These are phyloP conservation scores for Euclidia mi DNA, from an alignment of 2,888 invertebrate genomes.

Conservation along the genomic window DNA sequence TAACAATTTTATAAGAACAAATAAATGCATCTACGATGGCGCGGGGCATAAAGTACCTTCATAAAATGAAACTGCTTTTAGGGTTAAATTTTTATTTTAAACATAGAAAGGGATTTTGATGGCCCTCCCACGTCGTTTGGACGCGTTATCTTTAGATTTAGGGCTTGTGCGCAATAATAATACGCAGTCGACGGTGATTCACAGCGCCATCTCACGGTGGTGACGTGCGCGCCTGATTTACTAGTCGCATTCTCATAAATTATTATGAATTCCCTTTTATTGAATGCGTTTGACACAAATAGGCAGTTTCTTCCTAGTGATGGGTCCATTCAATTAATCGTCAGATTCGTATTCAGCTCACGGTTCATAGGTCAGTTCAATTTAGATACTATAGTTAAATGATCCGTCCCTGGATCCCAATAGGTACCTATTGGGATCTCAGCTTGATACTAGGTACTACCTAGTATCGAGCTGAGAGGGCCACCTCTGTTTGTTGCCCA, in stretches of 20 bases:
- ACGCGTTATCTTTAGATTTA: conserved; percentile 86
- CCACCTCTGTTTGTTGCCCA: too few species aligned
- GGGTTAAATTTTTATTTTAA: conserved; percentile 89
- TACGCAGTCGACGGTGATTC: conserved; percentile 65
- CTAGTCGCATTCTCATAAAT: conserved; percentile 63
- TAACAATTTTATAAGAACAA: conserved; percentile 82
- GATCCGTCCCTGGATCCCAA: too few species aligned
- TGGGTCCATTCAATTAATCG: neutral
- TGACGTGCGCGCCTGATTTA: conserved; percentile 64
- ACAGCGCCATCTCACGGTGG: conserved; percentile 41
- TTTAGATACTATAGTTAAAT: too few species aligned
- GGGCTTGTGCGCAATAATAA: conserved; percentile 75
- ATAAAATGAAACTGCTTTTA: conserved; percentile 83
- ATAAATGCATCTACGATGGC: conserved; percentile 78
- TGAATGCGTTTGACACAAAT: conserved; percentile 42
- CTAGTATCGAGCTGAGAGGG: too few species aligned
- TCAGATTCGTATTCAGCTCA: too few species aligned
- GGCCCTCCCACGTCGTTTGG: conserved; percentile 81
- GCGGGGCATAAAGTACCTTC: conserved; percentile 75
- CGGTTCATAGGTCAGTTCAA: too few species aligned
- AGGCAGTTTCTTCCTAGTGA: conserved; percentile 12
- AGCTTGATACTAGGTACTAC: too few species aligned
- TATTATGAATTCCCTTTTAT: conserved; percentile 54
- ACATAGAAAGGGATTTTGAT: conserved; percentile 89
- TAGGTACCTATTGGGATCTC: too few species aligned